phyloP scores from a whole-genome alignment of 2,113 vertebrate species.

The Seriola dumerili region DNA sequence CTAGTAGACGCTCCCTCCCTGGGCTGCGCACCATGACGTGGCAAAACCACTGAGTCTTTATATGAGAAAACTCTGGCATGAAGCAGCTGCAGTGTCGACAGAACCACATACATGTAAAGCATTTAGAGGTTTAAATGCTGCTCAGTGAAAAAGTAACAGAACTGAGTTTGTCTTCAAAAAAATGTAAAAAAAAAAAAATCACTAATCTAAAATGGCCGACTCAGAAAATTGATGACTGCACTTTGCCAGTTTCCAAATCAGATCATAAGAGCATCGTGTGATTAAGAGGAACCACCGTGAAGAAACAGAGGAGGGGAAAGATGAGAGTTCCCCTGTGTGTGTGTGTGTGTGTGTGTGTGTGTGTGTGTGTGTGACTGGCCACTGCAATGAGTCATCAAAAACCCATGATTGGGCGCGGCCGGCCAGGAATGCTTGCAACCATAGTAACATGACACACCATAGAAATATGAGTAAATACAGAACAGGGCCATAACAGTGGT shows the following conservation, averaged over 20 bases:
- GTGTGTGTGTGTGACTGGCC: slow-evolving; percentile 22
- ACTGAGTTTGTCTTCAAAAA: too few species aligned
- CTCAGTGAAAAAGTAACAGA: neutral
- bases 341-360: slow-evolving; percentile 28
- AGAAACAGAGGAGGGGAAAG: slow-evolving; percentile 42
- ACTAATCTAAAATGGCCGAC: slow-evolving; percentile 36
- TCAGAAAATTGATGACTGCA: slow-evolving; percentile 17
- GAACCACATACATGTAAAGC: neutral
- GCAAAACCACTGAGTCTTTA: slow-evolving; percentile 1
- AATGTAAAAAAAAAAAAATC: neutral
- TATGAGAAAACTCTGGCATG: neutral
- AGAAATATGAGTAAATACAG: slow-evolving; percentile 62
- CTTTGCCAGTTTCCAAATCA: slow-evolving; percentile 31
- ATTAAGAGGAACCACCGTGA: slow-evolving; percentile 56
- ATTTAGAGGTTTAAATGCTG: neutral
- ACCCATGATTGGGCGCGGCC: slow-evolving; percentile 60
- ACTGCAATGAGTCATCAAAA: slow-evolving; percentile 75
- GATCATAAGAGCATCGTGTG: slow-evolving; percentile 52
- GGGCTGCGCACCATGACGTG: neutral
- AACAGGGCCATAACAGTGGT: slow-evolving; percentile 46
- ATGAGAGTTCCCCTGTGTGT: neutral
- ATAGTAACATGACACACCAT: slow-evolving; percentile 58
- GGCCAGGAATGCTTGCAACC: slow-evolving; percentile 48
- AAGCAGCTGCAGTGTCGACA: neutral
- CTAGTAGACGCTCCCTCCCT: slow-evolving; percentile 46